A percentile compares a stretch with the other conserved stretches of the same genome.
Evolutionary conservation across 2,113 vertebrate species (phyloP).

Genomic region (Marmota flaviventris): DNA sequence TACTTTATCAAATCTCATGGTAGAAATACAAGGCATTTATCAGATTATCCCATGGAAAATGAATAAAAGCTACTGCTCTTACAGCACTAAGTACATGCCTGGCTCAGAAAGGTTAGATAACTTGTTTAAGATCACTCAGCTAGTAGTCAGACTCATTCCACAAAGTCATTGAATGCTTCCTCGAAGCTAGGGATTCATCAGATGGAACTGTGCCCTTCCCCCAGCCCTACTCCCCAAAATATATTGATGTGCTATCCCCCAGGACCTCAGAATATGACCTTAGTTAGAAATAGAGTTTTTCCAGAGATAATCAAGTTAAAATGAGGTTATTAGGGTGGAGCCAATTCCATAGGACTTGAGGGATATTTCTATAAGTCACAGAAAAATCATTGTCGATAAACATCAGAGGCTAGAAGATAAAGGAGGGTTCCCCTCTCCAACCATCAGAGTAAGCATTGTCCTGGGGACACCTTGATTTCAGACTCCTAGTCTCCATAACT

Average conservation of each 20-base stretch:
- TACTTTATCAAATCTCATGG: constrained; percentile 12
- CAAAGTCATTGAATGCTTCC: background rate
- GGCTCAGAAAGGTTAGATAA: background rate
- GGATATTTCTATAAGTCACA: fast-evolving
- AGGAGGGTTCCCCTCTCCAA: background rate
- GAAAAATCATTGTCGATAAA: background rate
- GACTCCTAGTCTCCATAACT: background rate
- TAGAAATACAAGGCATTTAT: background rate
- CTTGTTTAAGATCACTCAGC: background rate
- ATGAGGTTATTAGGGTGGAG: background rate
- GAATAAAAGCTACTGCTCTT: background rate
- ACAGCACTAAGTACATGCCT: background rate
- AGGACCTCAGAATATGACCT: background rate
- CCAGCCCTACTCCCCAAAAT: background rate
- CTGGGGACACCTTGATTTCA: background rate
- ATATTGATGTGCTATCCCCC: background rate
- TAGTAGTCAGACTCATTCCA: background rate
- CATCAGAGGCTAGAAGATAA: background rate
- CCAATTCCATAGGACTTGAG: background rate
- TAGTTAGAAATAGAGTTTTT: background rate
- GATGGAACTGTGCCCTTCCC: background rate
- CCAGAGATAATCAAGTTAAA: background rate
- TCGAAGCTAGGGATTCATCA: background rate
- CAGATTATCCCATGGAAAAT: background rate
- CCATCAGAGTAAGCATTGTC: background rate